These are phyloP conservation scores for Pimpla rufipes DNA, from an alignment of 2,888 invertebrate genomes.

Conservation along the genomic window DNA sequence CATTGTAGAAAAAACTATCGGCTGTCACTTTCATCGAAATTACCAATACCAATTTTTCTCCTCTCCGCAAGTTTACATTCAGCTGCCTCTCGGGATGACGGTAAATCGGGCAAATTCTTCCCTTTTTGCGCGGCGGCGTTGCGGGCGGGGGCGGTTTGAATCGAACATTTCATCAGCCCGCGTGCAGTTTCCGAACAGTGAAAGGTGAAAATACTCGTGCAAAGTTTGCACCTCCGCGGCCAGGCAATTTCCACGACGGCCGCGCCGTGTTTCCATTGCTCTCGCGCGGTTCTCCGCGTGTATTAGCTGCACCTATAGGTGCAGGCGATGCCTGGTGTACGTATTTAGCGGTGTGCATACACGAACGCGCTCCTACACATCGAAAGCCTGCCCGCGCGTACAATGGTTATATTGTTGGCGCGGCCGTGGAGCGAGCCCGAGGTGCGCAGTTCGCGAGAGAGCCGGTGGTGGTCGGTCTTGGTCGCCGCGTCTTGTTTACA, in stretches of 20 bases:
- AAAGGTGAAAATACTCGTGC: constrained; percentile 17
- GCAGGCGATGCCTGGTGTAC: neutral
- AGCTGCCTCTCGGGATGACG: too few species aligned
- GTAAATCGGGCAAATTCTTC: too few species aligned
- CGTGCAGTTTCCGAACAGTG: neutral
- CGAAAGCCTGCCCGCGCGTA: constrained; percentile 43
- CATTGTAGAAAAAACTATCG: too few species aligned
- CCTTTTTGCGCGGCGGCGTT: too few species aligned
- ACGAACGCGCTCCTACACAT: constrained; percentile 32
- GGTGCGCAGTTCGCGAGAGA: constrained; percentile 49
- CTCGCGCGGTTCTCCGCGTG: neutral
- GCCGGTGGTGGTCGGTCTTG: constrained; percentile 46
- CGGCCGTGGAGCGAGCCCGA: constrained; percentile 32
- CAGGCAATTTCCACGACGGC: constrained; percentile 26
- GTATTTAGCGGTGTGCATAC: neutral
- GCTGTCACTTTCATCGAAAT: too few species aligned
- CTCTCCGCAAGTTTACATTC: too few species aligned
- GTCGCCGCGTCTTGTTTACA: constrained; percentile 66
- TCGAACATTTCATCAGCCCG: neutral
- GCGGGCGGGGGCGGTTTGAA: too few species aligned
- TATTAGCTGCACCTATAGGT: neutral
- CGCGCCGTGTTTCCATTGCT: constrained; percentile 12
- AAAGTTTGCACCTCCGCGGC: constrained; percentile 47
- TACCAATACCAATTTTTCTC: too few species aligned
- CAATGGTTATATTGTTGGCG: constrained; percentile 61